phyloP scores from a whole-genome alignment of 2,888 invertebrate genomes.

The Drosophila bunnanda region DNA sequence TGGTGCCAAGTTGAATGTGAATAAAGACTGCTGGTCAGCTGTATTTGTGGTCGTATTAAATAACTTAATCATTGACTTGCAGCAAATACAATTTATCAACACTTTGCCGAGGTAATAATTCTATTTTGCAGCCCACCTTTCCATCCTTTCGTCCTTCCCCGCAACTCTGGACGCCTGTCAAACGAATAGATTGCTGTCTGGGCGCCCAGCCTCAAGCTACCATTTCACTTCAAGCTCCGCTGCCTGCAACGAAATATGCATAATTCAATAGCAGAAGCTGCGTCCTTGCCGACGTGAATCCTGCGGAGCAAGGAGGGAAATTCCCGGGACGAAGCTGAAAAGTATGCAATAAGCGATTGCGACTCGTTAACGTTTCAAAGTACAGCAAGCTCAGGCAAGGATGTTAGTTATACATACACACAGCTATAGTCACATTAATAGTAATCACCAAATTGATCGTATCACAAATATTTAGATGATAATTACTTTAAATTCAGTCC shows the following conservation, averaged over 20 bases:
- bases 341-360: slow-evolving; percentile 61
- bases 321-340: slow-evolving; percentile 38
- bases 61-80: slow-evolving; percentile 34
- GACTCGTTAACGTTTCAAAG: slow-evolving; percentile 64
- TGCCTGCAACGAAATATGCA: slow-evolving; percentile 62
- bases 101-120: slow-evolving; percentile 30
- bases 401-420: no score
- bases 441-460: no score
- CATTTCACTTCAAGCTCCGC: slow-evolving; percentile 22
- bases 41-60: background rate
- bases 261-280: slow-evolving; percentile 63
- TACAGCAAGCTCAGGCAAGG: slow-evolving; percentile 7
- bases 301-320: slow-evolving; percentile 30
- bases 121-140: slow-evolving; percentile 10
- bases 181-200: slow-evolving; percentile 62
- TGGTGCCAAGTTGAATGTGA: background rate
- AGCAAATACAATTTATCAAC: slow-evolving; percentile 34
- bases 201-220: slow-evolving; percentile 21
- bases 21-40: background rate
- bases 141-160: background rate
- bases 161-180: slow-evolving; percentile 19
- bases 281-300: slow-evolving; percentile 16
- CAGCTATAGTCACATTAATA: background rate
- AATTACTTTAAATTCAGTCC: no score
- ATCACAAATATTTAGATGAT: no score